phyloP scores from a whole-genome alignment of 2,797 vertebrate genomes.

The Micrastur ruficollis region DNA sequence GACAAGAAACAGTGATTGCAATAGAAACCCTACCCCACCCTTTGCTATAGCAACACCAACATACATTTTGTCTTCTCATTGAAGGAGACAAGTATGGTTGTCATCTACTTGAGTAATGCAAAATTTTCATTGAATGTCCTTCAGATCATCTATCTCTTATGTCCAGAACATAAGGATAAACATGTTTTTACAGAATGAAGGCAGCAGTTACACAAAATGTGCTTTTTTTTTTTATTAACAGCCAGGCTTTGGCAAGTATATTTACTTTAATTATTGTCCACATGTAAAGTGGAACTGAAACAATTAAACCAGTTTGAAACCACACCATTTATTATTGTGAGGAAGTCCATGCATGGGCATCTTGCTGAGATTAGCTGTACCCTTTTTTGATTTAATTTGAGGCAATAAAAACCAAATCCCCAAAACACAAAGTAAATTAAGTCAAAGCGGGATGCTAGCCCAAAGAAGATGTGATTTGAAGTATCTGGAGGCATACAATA shows the following conservation, averaged over 20 bases:
- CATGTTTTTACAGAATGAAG: background rate
- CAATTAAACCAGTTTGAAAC: slow-evolving; percentile 11
- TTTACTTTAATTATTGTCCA: background rate
- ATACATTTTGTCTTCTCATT: background rate
- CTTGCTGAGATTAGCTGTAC: background rate
- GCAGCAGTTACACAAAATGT: background rate
- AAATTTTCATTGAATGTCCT: background rate
- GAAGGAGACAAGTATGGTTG: background rate
- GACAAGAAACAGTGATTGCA: background rate
- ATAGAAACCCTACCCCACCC: background rate
- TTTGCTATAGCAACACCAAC: background rate
- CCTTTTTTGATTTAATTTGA: background rate
- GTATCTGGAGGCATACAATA: background rate
- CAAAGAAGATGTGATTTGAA: background rate
- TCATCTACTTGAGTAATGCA: background rate
- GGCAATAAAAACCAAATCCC: background rate
- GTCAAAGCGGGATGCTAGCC: background rate
- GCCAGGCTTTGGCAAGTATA: background rate
- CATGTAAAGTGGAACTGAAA: slow-evolving; percentile 38
- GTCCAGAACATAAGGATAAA: background rate
- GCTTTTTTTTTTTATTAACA: background rate
- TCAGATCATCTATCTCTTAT: background rate
- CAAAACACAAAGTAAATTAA: background rate
- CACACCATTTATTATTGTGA: background rate
- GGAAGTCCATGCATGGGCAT: background rate